Base-by-base conservation (phyloP, 2,797 vertebrate genomes). In the Microhierax caerulescens region DNA sequence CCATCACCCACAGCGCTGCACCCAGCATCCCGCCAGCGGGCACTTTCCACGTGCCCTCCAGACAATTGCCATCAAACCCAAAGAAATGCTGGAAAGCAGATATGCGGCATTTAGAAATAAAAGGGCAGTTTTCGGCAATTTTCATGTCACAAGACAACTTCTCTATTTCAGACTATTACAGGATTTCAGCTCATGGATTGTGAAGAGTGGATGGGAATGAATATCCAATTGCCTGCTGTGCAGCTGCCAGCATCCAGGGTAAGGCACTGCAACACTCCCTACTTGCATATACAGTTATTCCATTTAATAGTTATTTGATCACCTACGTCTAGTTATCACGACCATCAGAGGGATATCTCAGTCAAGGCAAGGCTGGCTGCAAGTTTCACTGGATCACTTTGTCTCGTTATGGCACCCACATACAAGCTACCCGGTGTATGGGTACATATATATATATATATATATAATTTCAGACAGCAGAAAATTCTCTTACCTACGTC, bases 41-140 rank as follows among this genome's bases (percentile, higher is more conserved):
- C 2, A 1, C 9, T 25, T 59, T 13, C 36, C 4, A 13, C 2
- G 11, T 25, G 30, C 21, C 30, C 39, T 51, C 2, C 5, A 69
- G 63, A 75, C 0, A 2, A 59, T 13, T 47, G 34, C 41, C 7
- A 36, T 10, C 22, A 32, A 45, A 15, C 20, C n/a, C 37, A 63
- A 63, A 61, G 48, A 54, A 56, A 56, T 50, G 41, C 13, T 61
- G 54, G 18, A 45, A 45, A 57, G n/a, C 28, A 75, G 36, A 7
- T 51, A 24, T 2, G 11, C 20, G 45, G 23, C 51, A 57, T 75
- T 85, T 75, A 32, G 51, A 64, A 47, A 85, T 32, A 37, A 60
- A 77, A 36, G 7, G 72, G 36, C 13, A 17, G 18, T 4, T 37
- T 56, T 28, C 0, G 3, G 24, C 18, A 54, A 34, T 37, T 45